These are phyloP conservation scores for Meloe dianella DNA, from an alignment of 2,888 invertebrate species.

Conservation along the genomic window DNA sequence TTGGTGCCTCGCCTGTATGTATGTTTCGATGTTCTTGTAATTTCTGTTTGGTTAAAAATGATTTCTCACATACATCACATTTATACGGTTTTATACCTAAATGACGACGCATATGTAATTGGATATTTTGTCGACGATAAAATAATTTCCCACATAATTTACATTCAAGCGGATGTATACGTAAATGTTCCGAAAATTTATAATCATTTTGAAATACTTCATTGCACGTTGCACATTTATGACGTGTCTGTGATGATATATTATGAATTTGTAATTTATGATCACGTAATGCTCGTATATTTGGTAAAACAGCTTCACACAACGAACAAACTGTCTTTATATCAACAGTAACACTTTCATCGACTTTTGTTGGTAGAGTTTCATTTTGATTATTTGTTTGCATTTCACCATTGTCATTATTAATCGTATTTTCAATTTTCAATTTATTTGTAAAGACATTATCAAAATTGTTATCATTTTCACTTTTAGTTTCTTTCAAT, in stretches of 20 bases:
- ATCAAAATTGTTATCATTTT: conserved; percentile 56
- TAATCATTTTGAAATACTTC: conserved; percentile 72
- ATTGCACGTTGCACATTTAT: conserved; percentile 68
- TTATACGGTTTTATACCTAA: conserved; percentile 70
- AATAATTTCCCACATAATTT: conserved; percentile 81
- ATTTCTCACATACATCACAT: conserved; percentile 81
- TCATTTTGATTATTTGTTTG: conserved; percentile 35
- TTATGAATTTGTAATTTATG: conserved; percentile 62
- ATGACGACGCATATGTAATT: conserved; percentile 80
- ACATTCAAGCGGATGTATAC: conserved; percentile 82
- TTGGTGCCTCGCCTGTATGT: conserved; percentile 81
- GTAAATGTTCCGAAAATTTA: conserved; percentile 75
- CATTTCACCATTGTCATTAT: conserved; percentile 30
- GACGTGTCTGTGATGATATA: conserved; percentile 53
- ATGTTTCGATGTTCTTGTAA: conserved; percentile 81
- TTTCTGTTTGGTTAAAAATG: conserved; percentile 83
- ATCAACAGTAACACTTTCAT: conserved; percentile 33
- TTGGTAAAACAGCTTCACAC: conserved; percentile 49
- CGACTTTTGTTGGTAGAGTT: conserved; percentile 30
- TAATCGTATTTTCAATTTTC: conserved; percentile 46
- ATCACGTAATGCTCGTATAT: conserved; percentile 52
- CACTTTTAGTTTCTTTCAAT: conserved; percentile 46
- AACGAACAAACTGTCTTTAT: conserved; percentile 47
- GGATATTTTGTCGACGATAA: conserved; percentile 73
- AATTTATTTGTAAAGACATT: conserved; percentile 54